Evolutionary conservation across 2,113 vertebrate genomes (phyloP).

Genomic region (Caranx melampygus): DNA sequence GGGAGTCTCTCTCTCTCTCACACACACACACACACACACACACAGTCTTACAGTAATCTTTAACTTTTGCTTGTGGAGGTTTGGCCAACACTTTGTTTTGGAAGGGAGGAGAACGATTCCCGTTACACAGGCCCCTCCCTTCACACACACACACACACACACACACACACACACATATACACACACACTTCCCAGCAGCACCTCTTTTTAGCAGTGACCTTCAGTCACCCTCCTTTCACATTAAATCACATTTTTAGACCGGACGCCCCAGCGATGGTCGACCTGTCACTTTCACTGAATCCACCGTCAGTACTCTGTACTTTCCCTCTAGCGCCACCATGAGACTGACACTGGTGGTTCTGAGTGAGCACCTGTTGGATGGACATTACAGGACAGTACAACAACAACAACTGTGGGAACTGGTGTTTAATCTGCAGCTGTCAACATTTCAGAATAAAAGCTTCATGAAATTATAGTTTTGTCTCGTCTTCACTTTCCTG

Average conservation of each 20-base stretch:
- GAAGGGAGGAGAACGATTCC: slow-evolving; percentile 14
- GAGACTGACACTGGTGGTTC: background rate
- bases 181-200: slow-evolving; percentile 24
- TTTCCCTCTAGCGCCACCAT: background rate
- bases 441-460: too few relatives aligned
- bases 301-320: background rate
- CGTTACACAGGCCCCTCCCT: background rate
- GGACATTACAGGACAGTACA: background rate
- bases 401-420: too few relatives aligned
- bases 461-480: too few relatives aligned
- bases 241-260: background rate
- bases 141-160: too few relatives aligned
- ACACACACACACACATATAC: background rate
- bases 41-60: background rate
- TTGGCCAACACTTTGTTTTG: background rate
- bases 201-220: slow-evolving; percentile 2
- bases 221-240: background rate
- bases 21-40: slow-evolving; percentile 8
- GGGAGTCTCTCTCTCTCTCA: too few relatives aligned
- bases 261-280: too few relatives aligned
- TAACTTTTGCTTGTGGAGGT: background rate
- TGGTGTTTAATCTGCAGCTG: too few relatives aligned
- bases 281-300: too few relatives aligned
- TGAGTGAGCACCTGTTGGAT: background rate
- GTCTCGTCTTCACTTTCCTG: background rate